phyloP scores from a whole-genome alignment of 2,888 invertebrate species.

The Melanchra persicariae region DNA sequence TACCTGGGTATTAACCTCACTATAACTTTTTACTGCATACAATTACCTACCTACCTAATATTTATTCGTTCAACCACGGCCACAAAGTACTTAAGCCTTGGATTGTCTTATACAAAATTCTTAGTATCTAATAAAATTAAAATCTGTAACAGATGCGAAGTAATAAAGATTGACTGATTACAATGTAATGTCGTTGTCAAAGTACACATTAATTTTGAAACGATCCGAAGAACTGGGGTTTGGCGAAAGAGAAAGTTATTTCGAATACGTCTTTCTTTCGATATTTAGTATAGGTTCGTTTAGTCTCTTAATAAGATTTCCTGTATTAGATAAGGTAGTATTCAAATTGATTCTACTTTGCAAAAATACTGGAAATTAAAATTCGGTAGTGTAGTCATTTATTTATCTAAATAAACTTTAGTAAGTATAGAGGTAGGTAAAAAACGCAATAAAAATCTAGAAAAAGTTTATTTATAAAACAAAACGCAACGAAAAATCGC shows the following conservation, averaged over 20 bases:
- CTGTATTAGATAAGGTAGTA: no score
- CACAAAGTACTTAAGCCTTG: not conserved
- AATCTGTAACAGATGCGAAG: conserved; percentile 33
- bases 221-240: not conserved
- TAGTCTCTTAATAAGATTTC: no score
- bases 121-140: conserved; percentile 14
- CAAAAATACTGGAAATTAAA: not conserved
- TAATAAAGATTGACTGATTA: conserved; percentile 44
- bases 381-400: no score
- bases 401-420: no score
- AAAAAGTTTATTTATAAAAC: conserved; percentile 50
- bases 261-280: no score
- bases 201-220: not conserved
- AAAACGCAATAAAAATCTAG: conserved; percentile 6
- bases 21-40: not conserved
- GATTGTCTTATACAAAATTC: conserved; percentile 7
- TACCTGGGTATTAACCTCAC: no score
- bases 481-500: conserved; percentile 58
- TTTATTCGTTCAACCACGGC: not conserved
- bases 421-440: no score
- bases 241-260: not conserved
- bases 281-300: no score
- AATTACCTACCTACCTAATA: not conserved
- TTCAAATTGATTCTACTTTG: no score
- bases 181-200: conserved; percentile 23